Conservation (phyloP, 2,113 vertebrate genomes). For the Petroica traversi region DNA sequence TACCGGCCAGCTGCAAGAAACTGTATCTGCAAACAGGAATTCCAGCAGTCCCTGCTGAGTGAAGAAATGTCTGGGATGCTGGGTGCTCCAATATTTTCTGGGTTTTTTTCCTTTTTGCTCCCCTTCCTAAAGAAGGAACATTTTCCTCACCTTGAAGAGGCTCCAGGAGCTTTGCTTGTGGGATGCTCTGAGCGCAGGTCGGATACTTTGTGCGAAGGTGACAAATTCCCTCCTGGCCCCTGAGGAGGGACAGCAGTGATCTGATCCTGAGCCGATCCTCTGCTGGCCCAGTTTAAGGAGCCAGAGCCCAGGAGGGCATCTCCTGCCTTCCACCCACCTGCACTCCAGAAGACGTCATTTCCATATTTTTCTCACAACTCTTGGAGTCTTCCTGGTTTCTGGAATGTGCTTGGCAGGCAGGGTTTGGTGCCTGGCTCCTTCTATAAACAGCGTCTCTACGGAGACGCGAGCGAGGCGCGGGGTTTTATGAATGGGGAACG, state of each 20-base stretch:
- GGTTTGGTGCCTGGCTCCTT: not conserved
- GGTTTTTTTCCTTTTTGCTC: no score
- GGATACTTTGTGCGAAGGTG: accelerated
- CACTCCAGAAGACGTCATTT: not conserved
- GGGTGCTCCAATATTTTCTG: not conserved
- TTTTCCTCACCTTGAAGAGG: not conserved
- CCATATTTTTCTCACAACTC: not conserved
- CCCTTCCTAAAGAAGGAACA: not conserved
- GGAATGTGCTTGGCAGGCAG: not conserved
- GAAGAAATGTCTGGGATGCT: not conserved
- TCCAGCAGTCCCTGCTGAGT: not conserved
- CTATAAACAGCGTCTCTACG: accelerated
- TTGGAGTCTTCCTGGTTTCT: not conserved
- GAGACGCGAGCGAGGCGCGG: not conserved
- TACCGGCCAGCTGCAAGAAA: slow-evolving; percentile 44
- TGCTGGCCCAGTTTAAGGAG: not conserved
- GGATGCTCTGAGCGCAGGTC: not conserved
- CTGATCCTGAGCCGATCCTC: accelerated
- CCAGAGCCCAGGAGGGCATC: not conserved
- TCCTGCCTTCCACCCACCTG: not conserved
- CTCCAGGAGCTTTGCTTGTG: not conserved
- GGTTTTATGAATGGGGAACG: not conserved
- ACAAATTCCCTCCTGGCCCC: accelerated
- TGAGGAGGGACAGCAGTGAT: not conserved
- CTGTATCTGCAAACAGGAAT: not conserved